Evolutionary conservation across 2,888 invertebrate species (phyloP), one percentile per base, ranked within the genome.

Genomic region (Oxycera nigricornis): DNA sequence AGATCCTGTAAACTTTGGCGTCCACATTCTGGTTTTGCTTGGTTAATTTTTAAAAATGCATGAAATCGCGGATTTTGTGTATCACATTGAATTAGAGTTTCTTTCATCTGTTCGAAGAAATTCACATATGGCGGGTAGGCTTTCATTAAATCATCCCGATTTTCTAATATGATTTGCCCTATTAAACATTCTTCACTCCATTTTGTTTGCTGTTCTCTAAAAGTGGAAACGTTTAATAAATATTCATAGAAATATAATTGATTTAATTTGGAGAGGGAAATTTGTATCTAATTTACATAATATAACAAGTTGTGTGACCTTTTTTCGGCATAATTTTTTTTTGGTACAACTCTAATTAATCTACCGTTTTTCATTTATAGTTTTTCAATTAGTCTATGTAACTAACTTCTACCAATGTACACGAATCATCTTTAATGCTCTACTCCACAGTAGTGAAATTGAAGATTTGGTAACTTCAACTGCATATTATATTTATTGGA

Each of bases 81-180:
- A 88, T 97, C 97, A 88, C 97, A 97, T 82, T 92, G 91, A 81
- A 91, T 88, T 82, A 99, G 89, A 88, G 94, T 94, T 82, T 96
- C 95, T 86, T 97, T 97, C 86, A 96, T 96, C 85, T 95, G 94
- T 86, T 98, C 98, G 86, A 97, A 98, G 87, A 95, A 98, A 87
- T 99, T 99, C 73, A 99, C 94, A 87, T 97, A 99, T 22, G 97
- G 96, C 77, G 98, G 98, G 87, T 99, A 99, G 1, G 96, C 95
- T 86, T 95, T 96, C 79, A 94, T 90, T 83, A 98, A 88, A 81
- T 94, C 95, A 73, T 93, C 92, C 72, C 94, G 92, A 87, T 94
- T 94, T 83, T 92, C 92, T 72, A 95, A 88, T 83, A 97, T 93
- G 79, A 97, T 91, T 82, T 94, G 91, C 6, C 97, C 98, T 82